Evolutionary conservation across 37 sponge, comb jelly and placozoan genomes (phyloP).

Genomic region (Bolinopsis microptera): DNA sequence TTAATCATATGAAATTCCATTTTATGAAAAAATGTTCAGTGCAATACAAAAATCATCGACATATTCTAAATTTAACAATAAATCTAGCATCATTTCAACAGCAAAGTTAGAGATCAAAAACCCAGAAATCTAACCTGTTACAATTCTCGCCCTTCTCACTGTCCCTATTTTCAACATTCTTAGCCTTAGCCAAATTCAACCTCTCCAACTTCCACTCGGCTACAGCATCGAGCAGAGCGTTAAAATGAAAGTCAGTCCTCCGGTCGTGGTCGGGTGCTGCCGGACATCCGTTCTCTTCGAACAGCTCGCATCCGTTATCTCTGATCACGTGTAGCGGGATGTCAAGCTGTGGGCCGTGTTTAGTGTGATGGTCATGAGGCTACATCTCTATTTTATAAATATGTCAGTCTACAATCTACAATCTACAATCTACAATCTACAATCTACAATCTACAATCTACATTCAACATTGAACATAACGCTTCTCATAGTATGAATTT

Average conservation of each 20-base stretch:
- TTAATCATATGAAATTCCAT: too few relatives aligned
- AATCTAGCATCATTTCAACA: too few relatives aligned
- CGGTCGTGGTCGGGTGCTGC: slow-evolving; percentile 67
- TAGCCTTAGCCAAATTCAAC: slow-evolving; percentile 13
- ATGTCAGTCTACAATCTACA: too few relatives aligned
- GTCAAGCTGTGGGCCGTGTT: slow-evolving; percentile 58
- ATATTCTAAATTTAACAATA: too few relatives aligned
- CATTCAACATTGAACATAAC: too few relatives aligned
- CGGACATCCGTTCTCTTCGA: slow-evolving; percentile 70
- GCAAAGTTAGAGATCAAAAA: too few relatives aligned
- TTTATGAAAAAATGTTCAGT: too few relatives aligned
- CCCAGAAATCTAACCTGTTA: background rate
- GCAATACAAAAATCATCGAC: too few relatives aligned
- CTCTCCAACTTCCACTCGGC: slow-evolving; percentile 75
- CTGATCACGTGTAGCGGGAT: slow-evolving; percentile 66
- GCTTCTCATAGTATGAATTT: too few relatives aligned
- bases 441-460: too few relatives aligned
- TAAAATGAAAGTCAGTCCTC: slow-evolving; percentile 77
- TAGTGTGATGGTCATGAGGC: background rate
- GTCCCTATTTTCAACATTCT: background rate
- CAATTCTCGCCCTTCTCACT: background rate
- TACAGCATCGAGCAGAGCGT: slow-evolving; percentile 74
- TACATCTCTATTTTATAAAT: too few relatives aligned
- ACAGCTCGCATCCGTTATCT: slow-evolving; percentile 79
- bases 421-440: too few relatives aligned